These are phyloP conservation scores for Ptychoptera contaminata DNA, from an alignment of 2,888 invertebrate genomes.

Conservation along the genomic window DNA sequence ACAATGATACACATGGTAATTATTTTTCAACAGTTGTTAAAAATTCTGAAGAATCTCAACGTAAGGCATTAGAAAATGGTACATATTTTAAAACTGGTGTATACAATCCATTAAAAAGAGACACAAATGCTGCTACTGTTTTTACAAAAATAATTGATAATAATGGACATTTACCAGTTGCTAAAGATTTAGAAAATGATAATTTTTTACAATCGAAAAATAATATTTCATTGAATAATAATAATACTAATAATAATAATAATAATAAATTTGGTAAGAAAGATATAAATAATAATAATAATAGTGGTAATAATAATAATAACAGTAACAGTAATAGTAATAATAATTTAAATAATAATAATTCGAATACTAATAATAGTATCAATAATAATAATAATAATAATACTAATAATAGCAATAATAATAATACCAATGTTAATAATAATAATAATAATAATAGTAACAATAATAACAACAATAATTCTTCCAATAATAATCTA, in stretches of 20 bases:
- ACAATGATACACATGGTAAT: not conserved
- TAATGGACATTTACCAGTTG: not conserved
- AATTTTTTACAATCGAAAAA: not conserved
- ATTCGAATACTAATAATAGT: too few relatives aligned
- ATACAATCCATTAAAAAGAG: conserved; percentile 25
- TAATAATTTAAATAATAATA: not conserved
- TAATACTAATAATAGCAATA: not conserved
- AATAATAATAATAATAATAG: not conserved
- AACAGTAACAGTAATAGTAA: not conserved
- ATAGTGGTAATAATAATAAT: too few relatives aligned
- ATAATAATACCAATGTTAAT: not conserved
- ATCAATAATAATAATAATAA: conserved; percentile 2
- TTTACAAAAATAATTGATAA: not conserved
- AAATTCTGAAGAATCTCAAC: conserved; percentile 26
- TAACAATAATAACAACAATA: not conserved
- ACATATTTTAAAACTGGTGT: conserved; percentile 29
- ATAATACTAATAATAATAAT: too few relatives aligned
- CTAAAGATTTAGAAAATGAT: not conserved
- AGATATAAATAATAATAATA: too few relatives aligned
- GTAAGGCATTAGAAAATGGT: conserved; percentile 21
- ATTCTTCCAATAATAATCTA: not conserved
- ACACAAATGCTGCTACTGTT: conserved; percentile 7
- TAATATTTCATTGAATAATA: not conserved
- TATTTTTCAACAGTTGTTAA: conserved; percentile 25
- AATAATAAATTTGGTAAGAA: too few relatives aligned